Conservation (phyloP, 37 sponge, comb jelly and placozoan species). For the Agelas oroides region DNA sequence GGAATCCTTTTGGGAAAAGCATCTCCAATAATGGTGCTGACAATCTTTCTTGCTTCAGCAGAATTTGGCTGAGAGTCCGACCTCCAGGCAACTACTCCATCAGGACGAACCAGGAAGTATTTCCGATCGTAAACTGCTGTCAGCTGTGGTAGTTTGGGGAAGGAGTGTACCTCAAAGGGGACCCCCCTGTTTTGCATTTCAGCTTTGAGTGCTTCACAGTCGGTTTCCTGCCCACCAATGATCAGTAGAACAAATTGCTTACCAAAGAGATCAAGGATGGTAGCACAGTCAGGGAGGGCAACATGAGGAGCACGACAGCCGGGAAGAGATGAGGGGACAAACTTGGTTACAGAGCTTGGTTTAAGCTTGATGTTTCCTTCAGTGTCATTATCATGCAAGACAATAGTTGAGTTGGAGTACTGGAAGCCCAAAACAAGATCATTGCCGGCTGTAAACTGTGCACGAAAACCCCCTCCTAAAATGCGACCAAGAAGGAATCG, state of each 20-base stretch:
- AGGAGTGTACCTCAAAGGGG: constrained; percentile 26
- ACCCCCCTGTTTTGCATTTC: constrained; percentile 38
- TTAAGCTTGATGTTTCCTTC: background rate
- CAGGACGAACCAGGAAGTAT: constrained; percentile 84
- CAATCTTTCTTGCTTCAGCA: constrained; percentile 42
- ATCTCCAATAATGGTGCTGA: constrained; percentile 45
- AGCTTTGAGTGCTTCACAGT: constrained; percentile 49
- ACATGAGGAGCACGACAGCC: constrained; percentile 86
- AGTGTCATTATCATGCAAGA: constrained; percentile 51
- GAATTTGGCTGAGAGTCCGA: constrained; percentile 68
- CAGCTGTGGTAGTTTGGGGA: constrained; percentile 46
- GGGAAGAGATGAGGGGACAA: constrained; percentile 60
- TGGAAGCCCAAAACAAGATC: constrained; percentile 70
- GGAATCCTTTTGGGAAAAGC: constrained; percentile 9
- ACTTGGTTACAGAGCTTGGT: background rate
- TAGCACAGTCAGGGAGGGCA: constrained; percentile 48
- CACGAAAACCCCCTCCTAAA: too few relatives aligned
- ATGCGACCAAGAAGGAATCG: too few relatives aligned
- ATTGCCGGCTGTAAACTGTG: background rate
- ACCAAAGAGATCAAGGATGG: constrained; percentile 77
- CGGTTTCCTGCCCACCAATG: constrained; percentile 61
- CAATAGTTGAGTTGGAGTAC: constrained; percentile 69
- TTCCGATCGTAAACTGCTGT: constrained; percentile 53
- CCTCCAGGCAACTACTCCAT: constrained; percentile 80
- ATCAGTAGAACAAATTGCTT: constrained; percentile 61